Conservation (phyloP, 2,113 vertebrate genomes). For the Limanda limanda region DNA sequence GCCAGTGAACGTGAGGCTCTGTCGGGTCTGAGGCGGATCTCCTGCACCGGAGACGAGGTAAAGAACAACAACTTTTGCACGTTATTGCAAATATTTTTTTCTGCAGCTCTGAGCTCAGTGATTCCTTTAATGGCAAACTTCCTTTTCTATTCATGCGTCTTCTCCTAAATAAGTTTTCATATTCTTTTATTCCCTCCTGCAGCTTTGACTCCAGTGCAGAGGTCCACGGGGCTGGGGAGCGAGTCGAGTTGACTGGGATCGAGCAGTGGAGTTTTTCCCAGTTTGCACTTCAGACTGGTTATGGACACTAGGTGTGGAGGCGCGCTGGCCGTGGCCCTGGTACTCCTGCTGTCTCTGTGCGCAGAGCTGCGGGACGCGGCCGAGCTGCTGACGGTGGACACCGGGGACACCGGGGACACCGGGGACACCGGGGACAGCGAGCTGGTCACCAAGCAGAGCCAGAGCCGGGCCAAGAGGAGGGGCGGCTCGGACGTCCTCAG, state of each 20-base stretch:
- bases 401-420: conserved; percentile 51
- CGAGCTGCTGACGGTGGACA: conserved; percentile 57
- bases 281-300: conserved; percentile 43
- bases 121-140: neutral
- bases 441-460: conserved; percentile 76
- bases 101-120: neutral
- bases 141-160: conserved; percentile 35
- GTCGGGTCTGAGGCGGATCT: conserved; percentile 72
- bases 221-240: conserved; percentile 41
- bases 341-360: conserved; percentile 83
- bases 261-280: conserved; percentile 47
- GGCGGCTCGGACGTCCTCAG: conserved; percentile 91
- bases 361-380: conserved; percentile 66
- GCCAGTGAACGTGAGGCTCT: conserved; percentile 50
- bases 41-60: conserved; percentile 77
- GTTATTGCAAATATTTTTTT: neutral
- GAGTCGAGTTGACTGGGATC: conserved; percentile 16
- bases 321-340: conserved; percentile 84
- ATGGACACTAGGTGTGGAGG: conserved; percentile 82
- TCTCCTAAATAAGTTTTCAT: conserved; percentile 8
- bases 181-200: conserved; percentile 42
- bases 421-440: conserved; percentile 56
- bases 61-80: conserved; percentile 15
- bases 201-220: conserved; percentile 76
- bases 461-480: conserved; percentile 91